These are phyloP conservation scores for Saturnia japonica DNA, from an alignment of 2,888 invertebrate genomes.

Conservation along the genomic window DNA sequence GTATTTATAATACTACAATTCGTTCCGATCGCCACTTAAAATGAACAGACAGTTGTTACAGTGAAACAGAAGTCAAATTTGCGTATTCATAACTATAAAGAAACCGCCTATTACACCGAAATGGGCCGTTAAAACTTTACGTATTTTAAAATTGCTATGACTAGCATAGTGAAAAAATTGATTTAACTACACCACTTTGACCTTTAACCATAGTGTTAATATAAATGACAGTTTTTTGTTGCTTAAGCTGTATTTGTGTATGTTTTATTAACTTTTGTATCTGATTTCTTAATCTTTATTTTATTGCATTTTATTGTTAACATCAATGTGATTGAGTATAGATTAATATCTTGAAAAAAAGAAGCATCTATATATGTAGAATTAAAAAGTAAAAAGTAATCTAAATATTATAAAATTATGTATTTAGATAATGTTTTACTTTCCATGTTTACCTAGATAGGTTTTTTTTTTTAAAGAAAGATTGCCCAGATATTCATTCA, in stretches of 20 bases:
- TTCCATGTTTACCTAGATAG: too few species aligned
- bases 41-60: slow-evolving; percentile 49
- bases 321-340: too few species aligned
- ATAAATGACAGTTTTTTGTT: background rate
- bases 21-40: slow-evolving; percentile 47
- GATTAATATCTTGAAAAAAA: too few species aligned
- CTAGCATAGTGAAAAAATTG: background rate
- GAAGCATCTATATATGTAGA: too few species aligned
- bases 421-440: too few species aligned
- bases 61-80: slow-evolving; percentile 60
- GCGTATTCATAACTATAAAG: slow-evolving; percentile 67
- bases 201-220: background rate
- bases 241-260: background rate
- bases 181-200: background rate
- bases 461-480: too few species aligned
- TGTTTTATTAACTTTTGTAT: background rate
- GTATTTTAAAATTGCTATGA: too few species aligned
- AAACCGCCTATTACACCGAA: slow-evolving; percentile 43
- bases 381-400: too few species aligned
- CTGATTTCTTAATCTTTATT: too few species aligned
- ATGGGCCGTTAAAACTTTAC: background rate
- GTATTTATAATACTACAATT: slow-evolving; percentile 32
- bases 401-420: too few species aligned
- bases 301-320: too few species aligned
- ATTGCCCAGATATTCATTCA: too few species aligned